These are phyloP conservation scores for Panulirus ornatus DNA, from an alignment of 1,140 invertebrate species.

Conservation along the genomic window DNA sequence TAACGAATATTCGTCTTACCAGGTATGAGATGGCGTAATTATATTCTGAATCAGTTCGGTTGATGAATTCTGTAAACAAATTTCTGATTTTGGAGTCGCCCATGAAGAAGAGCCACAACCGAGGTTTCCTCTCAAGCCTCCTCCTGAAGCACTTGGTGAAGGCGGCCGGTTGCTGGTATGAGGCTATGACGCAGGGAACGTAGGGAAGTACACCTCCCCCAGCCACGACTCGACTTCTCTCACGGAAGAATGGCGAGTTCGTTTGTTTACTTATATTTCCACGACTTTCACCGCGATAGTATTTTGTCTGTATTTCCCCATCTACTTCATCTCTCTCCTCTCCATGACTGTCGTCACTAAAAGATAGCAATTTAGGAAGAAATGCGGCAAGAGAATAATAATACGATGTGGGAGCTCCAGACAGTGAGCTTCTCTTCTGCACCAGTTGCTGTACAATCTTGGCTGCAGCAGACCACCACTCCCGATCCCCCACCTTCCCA, in stretches of 20 bases:
- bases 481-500: too few relatives aligned
- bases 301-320: too few relatives aligned
- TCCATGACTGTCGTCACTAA: too few relatives aligned
- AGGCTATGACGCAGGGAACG: slow-evolving; percentile 50
- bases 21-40: slow-evolving; percentile 14
- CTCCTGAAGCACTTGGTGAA: slow-evolving; percentile 29
- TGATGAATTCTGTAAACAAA: slow-evolving; percentile 27
- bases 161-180: slow-evolving; percentile 35
- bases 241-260: background rate
- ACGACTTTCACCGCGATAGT: too few relatives aligned
- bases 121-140: background rate
- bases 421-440: background rate
- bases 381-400: slow-evolving; percentile 1
- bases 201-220: slow-evolving; percentile 35
- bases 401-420: background rate
- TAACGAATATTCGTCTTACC: too few relatives aligned
- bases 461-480: background rate
- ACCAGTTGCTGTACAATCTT: background rate
- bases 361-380: slow-evolving; percentile 14
- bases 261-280: background rate
- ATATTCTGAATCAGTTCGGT: slow-evolving; percentile 3
- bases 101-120: slow-evolving; percentile 38
- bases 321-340: too few relatives aligned
- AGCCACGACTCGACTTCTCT: slow-evolving; percentile 19
- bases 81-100: slow-evolving; percentile 53